Percentiles rank a stretch among this genome's conserved stretches.
phyloP scores from a whole-genome alignment of 2,888 invertebrate genomes.

The Acanthosepion lycidas region DNA sequence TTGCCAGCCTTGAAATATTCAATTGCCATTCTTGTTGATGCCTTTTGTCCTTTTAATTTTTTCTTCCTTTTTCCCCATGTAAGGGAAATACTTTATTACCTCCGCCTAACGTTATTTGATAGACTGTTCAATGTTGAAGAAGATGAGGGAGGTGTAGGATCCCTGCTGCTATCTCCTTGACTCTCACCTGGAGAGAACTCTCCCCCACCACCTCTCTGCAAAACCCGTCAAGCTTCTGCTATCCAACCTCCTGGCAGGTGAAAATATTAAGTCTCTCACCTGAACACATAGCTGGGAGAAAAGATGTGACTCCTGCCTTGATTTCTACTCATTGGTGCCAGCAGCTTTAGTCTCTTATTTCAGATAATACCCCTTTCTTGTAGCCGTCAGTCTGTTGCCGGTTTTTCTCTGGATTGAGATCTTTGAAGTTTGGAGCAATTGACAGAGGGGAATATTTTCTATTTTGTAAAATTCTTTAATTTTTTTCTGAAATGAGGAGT shows the following conservation, averaged over 20 bases:
- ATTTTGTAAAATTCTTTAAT: no score
- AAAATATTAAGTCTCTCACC: background rate
- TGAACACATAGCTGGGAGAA: background rate
- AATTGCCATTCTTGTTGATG: background rate
- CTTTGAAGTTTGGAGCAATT: no score
- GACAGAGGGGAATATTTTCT: no score
- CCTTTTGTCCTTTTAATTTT: background rate
- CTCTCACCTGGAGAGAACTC: background rate
- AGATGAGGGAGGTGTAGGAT: background rate
- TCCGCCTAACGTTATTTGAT: background rate
- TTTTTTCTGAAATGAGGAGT: no score
- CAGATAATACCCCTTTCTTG: background rate
- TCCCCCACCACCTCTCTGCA: background rate
- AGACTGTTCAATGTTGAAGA: background rate
- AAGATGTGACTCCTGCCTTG: background rate
- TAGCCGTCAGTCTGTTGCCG: no score
- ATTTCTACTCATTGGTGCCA: background rate
- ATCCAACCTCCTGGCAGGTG: background rate
- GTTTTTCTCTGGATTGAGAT: no score
- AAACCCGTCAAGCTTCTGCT: background rate
- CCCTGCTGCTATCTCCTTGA: constrained; percentile 1
- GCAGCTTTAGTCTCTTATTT: background rate
- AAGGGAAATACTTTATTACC: background rate
- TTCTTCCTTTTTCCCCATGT: background rate
- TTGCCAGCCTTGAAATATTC: background rate